Percentiles rank a stretch among this genome's conserved stretches.
Evolutionary conservation across 1,140 invertebrate genomes (phyloP).

Genomic region (Pteromalus puparum): DNA sequence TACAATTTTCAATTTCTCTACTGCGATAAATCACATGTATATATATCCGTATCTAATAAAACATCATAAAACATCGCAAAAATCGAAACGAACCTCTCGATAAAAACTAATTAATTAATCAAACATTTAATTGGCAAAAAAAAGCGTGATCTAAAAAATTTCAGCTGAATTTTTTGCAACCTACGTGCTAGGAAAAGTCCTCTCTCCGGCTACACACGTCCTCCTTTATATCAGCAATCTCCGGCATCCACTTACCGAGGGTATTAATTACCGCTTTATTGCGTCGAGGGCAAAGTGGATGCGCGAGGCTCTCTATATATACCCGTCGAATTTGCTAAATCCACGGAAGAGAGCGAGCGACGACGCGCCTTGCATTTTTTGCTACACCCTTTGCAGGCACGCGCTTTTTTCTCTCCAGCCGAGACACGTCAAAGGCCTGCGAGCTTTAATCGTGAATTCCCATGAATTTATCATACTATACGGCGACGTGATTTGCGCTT

Average conservation of each 20-base stretch:
- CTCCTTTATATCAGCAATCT: conserved; percentile 33
- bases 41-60: background rate
- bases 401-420: background rate
- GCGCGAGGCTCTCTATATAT: background rate
- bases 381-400: background rate
- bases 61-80: too few species aligned
- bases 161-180: background rate
- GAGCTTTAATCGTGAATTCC: conserved; percentile 29
- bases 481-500: conserved; percentile 34
- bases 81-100: too few species aligned
- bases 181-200: too few species aligned
- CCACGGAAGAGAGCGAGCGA: background rate
- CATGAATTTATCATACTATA: conserved; percentile 25
- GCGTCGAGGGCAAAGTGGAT: conserved; percentile 51
- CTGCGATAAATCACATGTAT: background rate
- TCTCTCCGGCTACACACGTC: too few species aligned
- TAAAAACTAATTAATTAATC: too few species aligned
- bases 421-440: background rate
- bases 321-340: conserved; percentile 34
- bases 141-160: background rate
- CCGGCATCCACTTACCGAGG: conserved; percentile 55
- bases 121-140: background rate
- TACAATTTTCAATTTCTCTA: background rate
- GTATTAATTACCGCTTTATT: conserved; percentile 60
- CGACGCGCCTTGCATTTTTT: conserved; percentile 33